Evolutionary conservation across 2,888 invertebrate genomes (phyloP), one percentile per base, ranked within the genome.

Genomic region (Dryadula phaetusa): DNA sequence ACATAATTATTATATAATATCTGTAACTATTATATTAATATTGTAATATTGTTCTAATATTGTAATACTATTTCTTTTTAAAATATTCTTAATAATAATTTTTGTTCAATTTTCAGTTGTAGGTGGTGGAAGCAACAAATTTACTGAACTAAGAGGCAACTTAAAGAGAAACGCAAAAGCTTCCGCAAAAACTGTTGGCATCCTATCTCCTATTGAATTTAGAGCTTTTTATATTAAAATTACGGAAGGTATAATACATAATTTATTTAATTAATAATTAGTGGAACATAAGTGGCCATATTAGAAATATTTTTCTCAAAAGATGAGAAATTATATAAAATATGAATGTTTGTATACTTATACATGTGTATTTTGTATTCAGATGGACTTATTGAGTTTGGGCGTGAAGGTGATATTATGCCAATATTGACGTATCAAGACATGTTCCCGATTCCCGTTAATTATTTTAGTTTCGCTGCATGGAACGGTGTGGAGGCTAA

Each of bases 101-200:
- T 16, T 44, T 28, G 7, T 49, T 46, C 63, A 1, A 65, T 64
- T 78, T 74, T 5, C 76, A 93, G 93, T 95, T 62, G 92, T 96
- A 25, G 96, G 96, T 10, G 96, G 95, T 8, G 96, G 96, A 4
- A 92, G 89, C n/a, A 96, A 96, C 81, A 93, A 93, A 62, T 96
- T 95, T 77, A 94, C 95, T 2, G 94, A 95, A 75, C 93, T 96
- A 34, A 91, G 96, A 10, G 87, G 94, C 32, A 93, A 88, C 76
- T 92, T 94, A 77, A 94, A 94, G 75, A 84, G 90, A 46, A 90
- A 93, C 28, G 94, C 95, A 0, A 93, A 93, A 65, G 88, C 92
- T 14, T 94, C 95, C 0, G 88, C 88, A 42, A 88, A 92, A 74
- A 94, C 94, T 1, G 81, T 87, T 6, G 87, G 92, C 25, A 86